phyloP scores from a whole-genome alignment of 2,113 vertebrate species.

The rabbit (Oryctolagus cuniculus) region DNA sequence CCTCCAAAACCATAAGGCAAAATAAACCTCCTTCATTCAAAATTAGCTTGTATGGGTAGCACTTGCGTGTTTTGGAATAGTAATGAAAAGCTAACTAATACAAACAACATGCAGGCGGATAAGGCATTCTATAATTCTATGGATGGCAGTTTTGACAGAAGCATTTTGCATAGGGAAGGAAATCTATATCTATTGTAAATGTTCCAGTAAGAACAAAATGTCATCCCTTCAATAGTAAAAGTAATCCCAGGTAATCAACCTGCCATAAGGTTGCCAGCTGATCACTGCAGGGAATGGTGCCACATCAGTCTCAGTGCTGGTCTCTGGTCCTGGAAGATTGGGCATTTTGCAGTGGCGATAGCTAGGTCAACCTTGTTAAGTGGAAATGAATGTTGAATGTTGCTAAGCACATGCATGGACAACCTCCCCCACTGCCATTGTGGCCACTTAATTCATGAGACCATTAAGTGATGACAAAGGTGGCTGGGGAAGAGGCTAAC shows the following conservation, averaged over 20 bases:
- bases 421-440: background rate
- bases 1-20: too few species aligned
- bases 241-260: background rate
- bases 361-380: background rate
- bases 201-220: background rate
- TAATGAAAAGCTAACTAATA: too few species aligned
- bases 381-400: background rate
- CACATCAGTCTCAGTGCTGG: background rate
- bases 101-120: too few species aligned
- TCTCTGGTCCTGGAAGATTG: background rate
- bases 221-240: background rate
- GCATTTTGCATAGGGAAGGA: background rate
- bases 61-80: too few species aligned
- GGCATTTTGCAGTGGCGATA: background rate
- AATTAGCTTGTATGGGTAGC: too few species aligned
- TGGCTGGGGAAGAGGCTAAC: background rate
- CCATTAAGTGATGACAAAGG: background rate
- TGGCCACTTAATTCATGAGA: background rate
- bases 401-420: background rate
- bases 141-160: background rate
- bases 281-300: background rate
- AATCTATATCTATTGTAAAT: background rate
- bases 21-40: too few species aligned
- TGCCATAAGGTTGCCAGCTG: background rate
- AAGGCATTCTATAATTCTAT: background rate